These are phyloP conservation scores for Willowsia nigromaculata DNA, from an alignment of 2,888 invertebrate species.

Conservation along the genomic window DNA sequence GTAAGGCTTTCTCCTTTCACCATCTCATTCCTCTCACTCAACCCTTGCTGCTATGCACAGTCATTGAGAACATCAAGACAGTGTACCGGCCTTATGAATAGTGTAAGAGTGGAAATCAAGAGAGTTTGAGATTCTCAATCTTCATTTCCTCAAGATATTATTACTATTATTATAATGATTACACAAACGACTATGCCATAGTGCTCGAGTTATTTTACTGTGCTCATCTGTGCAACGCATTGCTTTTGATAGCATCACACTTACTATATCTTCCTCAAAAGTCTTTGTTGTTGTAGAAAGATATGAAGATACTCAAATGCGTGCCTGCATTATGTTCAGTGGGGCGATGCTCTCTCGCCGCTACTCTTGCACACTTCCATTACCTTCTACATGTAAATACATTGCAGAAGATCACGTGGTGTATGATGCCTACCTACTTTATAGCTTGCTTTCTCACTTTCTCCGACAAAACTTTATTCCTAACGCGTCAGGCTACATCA, in stretches of 20 bases:
- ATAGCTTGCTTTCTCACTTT: not conserved
- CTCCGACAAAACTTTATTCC: slow-evolving; percentile 18
- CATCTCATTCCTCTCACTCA: slow-evolving; percentile 9
- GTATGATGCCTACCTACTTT: not conserved
- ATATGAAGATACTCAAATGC: slow-evolving; percentile 1
- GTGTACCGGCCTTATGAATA: not conserved
- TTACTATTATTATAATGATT: slow-evolving; percentile 46
- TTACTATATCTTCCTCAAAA: not conserved
- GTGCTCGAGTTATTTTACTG: not conserved
- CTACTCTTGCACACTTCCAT: not conserved
- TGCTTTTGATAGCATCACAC: not conserved
- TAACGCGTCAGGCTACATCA: slow-evolving; percentile 18
- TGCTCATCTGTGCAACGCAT: not conserved
- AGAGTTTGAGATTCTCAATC: slow-evolving; percentile 72
- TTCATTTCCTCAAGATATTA: slow-evolving; percentile 70
- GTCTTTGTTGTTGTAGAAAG: not conserved
- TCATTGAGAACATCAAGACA: too few relatives aligned
- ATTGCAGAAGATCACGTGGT: not conserved
- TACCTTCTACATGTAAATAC: not conserved
- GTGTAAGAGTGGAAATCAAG: slow-evolving; percentile 59
- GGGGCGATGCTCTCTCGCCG: not conserved
- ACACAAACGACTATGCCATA: not conserved
- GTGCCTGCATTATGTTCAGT: not conserved
- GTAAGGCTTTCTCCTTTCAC: not conserved
- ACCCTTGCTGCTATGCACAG: not conserved